phyloP scores from a whole-genome alignment of 2,113 vertebrate genomes.

The Nibea coibor region DNA sequence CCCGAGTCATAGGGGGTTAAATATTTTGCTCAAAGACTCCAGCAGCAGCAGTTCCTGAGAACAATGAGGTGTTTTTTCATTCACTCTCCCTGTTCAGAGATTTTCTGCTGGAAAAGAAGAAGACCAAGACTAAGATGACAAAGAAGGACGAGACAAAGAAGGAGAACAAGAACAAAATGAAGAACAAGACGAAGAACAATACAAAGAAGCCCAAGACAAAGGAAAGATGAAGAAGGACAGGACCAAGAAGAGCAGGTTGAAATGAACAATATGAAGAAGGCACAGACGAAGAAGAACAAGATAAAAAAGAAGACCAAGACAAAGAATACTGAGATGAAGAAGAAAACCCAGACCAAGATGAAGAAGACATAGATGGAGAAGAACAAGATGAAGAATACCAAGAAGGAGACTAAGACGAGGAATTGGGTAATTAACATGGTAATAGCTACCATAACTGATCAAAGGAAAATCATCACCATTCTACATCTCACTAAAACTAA shows the following conservation, averaged over 20 bases:
- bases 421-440: neutral
- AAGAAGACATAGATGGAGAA: neutral
- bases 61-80: neutral
- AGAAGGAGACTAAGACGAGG: too few relatives aligned
- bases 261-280: too few relatives aligned
- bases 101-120: neutral
- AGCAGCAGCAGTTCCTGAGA: neutral
- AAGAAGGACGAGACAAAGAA: too few relatives aligned
- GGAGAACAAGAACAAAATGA: too few relatives aligned
- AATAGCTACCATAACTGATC: neutral
- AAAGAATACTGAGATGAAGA: too few relatives aligned
- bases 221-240: too few relatives aligned
- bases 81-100: neutral
- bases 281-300: too few relatives aligned
- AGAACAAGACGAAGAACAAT: too few relatives aligned
- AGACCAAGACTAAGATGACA: neutral
- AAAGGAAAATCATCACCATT: neutral
- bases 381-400: neutral
- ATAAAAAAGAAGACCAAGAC: too few relatives aligned
- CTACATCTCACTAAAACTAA: neutral
- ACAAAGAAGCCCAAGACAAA: too few relatives aligned
- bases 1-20: neutral
- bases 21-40: conserved; percentile 8
- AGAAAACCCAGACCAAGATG: too few relatives aligned
- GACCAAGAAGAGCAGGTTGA: too few relatives aligned